A percentile compares a stretch with the other conserved stretches of the same genome.
Conservation (phyloP, 1,140 invertebrate species). For the Laupala kohalensis region DNA sequence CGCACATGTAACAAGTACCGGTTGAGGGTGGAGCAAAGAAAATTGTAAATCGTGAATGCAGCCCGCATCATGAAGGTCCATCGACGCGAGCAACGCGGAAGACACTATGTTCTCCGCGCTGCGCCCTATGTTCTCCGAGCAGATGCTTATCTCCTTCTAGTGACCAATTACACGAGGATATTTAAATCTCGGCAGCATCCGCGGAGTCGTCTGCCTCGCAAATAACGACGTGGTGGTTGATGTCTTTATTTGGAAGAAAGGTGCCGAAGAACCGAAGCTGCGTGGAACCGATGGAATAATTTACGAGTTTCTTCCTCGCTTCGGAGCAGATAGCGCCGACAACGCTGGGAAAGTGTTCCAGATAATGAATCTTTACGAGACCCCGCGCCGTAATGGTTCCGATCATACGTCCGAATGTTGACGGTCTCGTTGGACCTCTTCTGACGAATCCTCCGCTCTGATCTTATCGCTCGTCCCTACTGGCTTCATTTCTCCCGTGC, state of each 20-base stretch:
- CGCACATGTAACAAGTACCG: too few species aligned
- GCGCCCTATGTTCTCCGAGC: too few species aligned
- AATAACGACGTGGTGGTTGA: background rate
- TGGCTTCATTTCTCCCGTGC: too few species aligned
- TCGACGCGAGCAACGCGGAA: too few species aligned
- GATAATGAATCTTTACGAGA: background rate
- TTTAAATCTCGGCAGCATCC: background rate
- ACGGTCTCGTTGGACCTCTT: background rate
- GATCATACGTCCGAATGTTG: background rate
- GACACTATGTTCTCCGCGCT: too few species aligned
- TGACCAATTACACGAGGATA: background rate
- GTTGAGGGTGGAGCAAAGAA: too few species aligned
- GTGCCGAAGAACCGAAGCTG: background rate
- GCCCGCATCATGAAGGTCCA: too few species aligned
- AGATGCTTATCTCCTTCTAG: background rate
- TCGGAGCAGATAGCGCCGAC: background rate
- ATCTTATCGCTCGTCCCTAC: too few species aligned
- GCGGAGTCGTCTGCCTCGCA: background rate
- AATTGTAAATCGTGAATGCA: too few species aligned
- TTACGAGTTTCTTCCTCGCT: background rate
- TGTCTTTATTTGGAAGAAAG: background rate
- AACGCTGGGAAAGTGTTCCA: background rate
- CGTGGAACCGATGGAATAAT: background rate
- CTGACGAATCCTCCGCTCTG: too few species aligned
- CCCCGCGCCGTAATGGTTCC: too few species aligned